Evolutionary conservation across 2,797 vertebrate genomes (phyloP).

Genomic region (Cetoscarus ocellatus): DNA sequence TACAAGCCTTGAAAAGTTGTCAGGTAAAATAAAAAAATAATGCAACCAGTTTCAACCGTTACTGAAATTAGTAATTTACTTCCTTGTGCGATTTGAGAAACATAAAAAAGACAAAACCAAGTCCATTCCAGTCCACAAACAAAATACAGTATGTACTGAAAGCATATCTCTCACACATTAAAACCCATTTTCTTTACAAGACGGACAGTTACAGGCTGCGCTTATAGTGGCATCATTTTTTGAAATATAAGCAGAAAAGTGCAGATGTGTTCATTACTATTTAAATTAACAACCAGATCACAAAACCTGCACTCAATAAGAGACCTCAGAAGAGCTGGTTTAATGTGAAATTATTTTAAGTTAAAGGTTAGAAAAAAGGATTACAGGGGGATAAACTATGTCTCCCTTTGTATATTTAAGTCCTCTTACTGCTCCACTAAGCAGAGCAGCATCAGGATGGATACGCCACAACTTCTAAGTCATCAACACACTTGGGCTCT

Average conservation of each 20-base stretch:
- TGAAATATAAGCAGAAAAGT: neutral
- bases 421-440: constrained; percentile 1
- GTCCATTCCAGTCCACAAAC: neutral
- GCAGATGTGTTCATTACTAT: neutral
- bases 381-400: neutral
- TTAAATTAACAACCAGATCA: neutral
- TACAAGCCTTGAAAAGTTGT: constrained; percentile 54
- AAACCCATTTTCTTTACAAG: constrained; percentile 2
- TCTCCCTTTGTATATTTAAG: constrained; percentile 12
- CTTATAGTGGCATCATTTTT: neutral
- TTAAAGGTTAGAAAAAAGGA: neutral
- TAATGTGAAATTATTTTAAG: neutral
- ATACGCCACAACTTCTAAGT: neutral
- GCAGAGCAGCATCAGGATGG: constrained; percentile 19
- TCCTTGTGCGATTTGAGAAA: constrained; percentile 15
- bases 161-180: constrained; percentile 7
- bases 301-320: constrained; percentile 1
- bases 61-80: constrained; percentile 8
- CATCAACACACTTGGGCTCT: constrained; percentile 1
- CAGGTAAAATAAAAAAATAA: constrained; percentile 8
- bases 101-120: constrained; percentile 25
- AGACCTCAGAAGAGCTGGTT: neutral
- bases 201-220: constrained; percentile 15
- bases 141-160: constrained; percentile 14
- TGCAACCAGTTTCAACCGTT: constrained; percentile 28